Evolutionary conservation across 2,797 vertebrate genomes (phyloP), one percentile per base, ranked within the genome.

Genomic region (Danio albolineatus): DNA sequence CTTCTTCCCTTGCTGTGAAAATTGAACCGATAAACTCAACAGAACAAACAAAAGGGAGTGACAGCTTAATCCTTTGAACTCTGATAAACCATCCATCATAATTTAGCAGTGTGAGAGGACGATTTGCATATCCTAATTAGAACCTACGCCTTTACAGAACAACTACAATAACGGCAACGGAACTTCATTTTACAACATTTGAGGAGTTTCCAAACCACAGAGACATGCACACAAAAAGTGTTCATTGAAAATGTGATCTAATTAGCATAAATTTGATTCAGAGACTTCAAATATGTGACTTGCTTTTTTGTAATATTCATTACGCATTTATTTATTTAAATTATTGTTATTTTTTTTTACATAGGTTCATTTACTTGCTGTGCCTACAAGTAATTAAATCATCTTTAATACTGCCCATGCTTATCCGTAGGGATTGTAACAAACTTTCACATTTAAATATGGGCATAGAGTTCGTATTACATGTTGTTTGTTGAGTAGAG

Each of bases 231-330:
- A n/a, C n/a, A 94, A 93, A 93, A 92, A 95, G 93, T 90, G 92
- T 93, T 96, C 94, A 96, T 95, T 95, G 96, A 95, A 96, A 96
- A 96, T 95, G 95, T 96, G 92, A 91, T 88, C 93, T 95, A 93
- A 95, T 97, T 95, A 95, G 95, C 95, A 96, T 95, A 94, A 93
- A 92, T 96, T 94, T 96, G 95, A 96, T 96, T 71, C 95, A 95
- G 94, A 93, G 92, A 93, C 93, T 92, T 93, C 93, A 93, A 12
- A 92, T 93, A 94, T 95, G 95, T 94, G 94, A 93, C 90, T 87
- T 86, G 89, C 91, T 94, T 95, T 91, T 94, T 91, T 91, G 90
- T 3, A 28, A 95, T 95, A 94, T 90, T 92, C 88, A 89, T 86
- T 41, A 65, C 0, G 7, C 44, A 62, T 71, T 53, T 21, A n/a